Evolutionary conservation across 1,140 invertebrate genomes (phyloP).

Genomic region (Prorops nasuta): DNA sequence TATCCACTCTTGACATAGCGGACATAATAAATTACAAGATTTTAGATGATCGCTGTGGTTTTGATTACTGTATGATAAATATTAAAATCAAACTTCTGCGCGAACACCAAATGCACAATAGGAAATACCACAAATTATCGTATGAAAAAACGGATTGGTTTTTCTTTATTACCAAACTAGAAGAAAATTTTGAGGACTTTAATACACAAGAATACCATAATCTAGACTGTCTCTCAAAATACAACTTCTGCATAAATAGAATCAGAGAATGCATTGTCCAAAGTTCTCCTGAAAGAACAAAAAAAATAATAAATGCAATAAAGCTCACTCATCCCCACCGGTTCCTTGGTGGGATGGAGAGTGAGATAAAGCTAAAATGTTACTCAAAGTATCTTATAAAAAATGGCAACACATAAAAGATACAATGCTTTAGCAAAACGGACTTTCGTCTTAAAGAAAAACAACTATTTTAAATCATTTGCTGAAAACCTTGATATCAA

Average conservation of each 20-base stretch:
- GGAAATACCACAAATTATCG: neutral
- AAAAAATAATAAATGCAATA: neutral
- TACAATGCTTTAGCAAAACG: neutral
- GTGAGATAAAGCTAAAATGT: neutral
- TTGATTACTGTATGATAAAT: neutral
- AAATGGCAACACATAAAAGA: neutral
- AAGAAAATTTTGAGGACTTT: no score
- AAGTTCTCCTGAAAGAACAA: neutral
- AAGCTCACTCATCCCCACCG: neutral
- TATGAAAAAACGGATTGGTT: neutral
- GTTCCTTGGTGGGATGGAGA: neutral
- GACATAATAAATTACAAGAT: neutral
- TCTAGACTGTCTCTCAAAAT: neutral
- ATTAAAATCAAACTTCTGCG: neutral
- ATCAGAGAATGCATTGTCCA: neutral
- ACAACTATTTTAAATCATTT: neutral
- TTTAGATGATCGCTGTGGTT: neutral
- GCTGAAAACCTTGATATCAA: neutral
- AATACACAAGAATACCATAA: no score
- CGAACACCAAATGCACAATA: neutral
- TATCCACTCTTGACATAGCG: neutral
- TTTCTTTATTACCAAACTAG: no score
- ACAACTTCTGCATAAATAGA: neutral
- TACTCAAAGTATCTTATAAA: neutral
- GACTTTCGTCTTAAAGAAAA: neutral